Percentiles rank a stretch among this genome's conserved stretches.
Conservation (phyloP, 2,797 vertebrate genomes). For the Intellagama lesueurii region DNA sequence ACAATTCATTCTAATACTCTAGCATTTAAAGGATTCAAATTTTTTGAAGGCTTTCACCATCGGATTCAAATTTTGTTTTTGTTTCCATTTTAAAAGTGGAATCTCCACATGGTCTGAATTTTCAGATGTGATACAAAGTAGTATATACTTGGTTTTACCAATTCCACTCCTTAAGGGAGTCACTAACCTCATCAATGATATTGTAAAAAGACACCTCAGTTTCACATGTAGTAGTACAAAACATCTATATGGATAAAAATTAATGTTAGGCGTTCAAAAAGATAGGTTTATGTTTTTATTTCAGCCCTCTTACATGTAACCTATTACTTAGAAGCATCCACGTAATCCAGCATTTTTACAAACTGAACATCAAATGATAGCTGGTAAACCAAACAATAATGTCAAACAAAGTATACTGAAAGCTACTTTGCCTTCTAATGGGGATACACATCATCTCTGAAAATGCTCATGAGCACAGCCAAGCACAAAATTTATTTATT, state of each 20-base stretch:
- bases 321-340: background rate
- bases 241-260: background rate
- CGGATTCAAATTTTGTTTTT: background rate
- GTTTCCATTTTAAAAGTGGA: background rate
- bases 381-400: background rate
- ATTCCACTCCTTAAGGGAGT: background rate
- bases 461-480: background rate
- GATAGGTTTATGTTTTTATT: background rate
- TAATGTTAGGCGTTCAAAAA: background rate
- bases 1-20: background rate
- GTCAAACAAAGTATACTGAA: background rate
- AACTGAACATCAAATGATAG: slow-evolving; percentile 4
- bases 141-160: background rate
- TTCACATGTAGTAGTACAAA: background rate
- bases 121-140: background rate
- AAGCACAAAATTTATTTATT: background rate
- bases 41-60: background rate
- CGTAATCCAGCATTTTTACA: slow-evolving; percentile 8
- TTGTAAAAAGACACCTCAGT: background rate
- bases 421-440: background rate
- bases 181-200: background rate
- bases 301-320: background rate
- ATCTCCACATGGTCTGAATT: background rate
- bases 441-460: background rate
- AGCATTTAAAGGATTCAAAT: background rate